Evolutionary conservation across 2,797 vertebrate species (phyloP).

Genomic region (Xerus rutilus): DNA sequence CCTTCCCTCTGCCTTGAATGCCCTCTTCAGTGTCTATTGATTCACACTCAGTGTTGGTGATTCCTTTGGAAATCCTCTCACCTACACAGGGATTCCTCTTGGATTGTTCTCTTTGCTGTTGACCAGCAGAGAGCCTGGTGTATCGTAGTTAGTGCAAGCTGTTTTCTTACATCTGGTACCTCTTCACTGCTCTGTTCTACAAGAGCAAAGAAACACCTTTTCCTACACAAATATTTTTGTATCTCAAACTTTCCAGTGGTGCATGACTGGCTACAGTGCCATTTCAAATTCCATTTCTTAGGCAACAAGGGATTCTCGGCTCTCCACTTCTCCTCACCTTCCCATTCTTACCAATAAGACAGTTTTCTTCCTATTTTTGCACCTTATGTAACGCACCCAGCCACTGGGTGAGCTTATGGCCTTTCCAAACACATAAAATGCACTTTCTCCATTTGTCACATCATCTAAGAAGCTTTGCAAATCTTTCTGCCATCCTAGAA

Average conservation of each 20-base stretch:
- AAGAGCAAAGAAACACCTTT: background rate
- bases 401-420: background rate
- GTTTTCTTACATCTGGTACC: background rate
- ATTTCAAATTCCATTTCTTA: background rate
- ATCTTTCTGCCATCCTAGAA: background rate
- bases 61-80: background rate
- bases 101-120: background rate
- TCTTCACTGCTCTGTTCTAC: background rate
- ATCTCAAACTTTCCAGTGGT: background rate
- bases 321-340: background rate
- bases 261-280: background rate
- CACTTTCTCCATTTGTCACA: background rate
- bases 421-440: background rate
- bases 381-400: background rate
- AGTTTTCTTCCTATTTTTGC: background rate
- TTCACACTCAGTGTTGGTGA: too few species aligned
- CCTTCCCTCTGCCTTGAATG: background rate
- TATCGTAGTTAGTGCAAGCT: background rate
- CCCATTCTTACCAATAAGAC: background rate
- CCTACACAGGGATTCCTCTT: background rate
- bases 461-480: background rate
- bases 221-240: background rate
- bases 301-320: background rate
- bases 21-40: background rate
- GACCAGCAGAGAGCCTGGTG: background rate